A percentile compares a stretch with the other conserved stretches of the same genome.
phyloP scores from a whole-genome alignment of 2,888 invertebrate species.

The Formica aserva region DNA sequence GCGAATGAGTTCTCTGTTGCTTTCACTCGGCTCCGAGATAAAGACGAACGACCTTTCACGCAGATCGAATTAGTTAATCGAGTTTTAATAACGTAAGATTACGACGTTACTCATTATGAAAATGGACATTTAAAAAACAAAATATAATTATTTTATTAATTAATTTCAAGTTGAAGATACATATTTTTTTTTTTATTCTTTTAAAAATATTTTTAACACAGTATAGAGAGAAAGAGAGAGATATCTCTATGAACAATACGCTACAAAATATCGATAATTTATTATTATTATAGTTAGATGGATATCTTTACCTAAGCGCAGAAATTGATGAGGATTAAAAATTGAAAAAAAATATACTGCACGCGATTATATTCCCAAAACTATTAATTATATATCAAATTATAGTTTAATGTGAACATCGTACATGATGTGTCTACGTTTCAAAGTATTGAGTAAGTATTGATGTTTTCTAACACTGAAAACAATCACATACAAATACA shows the following conservation, averaged over 20 bases:
- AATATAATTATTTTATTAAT: constrained; percentile 11
- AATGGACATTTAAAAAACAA: background rate
- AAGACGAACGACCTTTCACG: constrained; percentile 46
- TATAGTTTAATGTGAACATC: background rate
- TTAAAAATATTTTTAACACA: background rate
- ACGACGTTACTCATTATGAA: background rate
- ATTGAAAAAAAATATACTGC: background rate
- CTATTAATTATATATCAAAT: background rate
- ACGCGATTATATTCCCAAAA: background rate
- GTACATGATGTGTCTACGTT: background rate
- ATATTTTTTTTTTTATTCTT: background rate
- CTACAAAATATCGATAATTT: constrained; percentile 7
- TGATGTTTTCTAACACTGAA: constrained; percentile 18
- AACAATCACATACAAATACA: constrained; percentile 34
- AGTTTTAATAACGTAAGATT: constrained; percentile 56
- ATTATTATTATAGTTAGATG: background rate
- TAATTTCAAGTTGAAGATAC: background rate
- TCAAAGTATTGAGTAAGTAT: background rate
- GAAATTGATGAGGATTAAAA: background rate
- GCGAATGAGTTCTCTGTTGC: constrained; percentile 63
- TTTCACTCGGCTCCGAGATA: constrained; percentile 66
- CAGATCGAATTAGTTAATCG: constrained; percentile 62
- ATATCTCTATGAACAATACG: background rate
- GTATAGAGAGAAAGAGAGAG: background rate
- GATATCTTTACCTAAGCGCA: background rate